Conservation (phyloP, 64 coral and sea anemone species). For the Actinia tenebrosa region DNA sequence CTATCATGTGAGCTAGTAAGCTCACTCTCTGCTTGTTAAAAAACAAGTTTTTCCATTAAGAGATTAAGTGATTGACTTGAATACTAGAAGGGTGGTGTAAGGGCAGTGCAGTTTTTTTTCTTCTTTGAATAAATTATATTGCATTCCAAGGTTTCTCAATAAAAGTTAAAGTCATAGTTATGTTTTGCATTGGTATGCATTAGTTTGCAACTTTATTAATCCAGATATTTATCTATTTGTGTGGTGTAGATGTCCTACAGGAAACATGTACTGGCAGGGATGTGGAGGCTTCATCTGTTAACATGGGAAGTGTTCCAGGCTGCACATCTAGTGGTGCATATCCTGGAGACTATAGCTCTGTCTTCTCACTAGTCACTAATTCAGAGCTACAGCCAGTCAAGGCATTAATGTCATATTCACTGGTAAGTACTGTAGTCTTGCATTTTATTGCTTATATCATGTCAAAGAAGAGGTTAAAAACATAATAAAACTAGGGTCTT, state of each 20-base stretch:
- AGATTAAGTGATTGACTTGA: too few relatives aligned
- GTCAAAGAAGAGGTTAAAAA: not conserved
- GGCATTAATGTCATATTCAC: conserved; percentile 72
- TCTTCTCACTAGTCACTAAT: conserved; percentile 80
- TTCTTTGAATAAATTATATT: too few relatives aligned
- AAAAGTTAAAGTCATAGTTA: not conserved
- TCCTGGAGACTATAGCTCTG: conserved; percentile 79
- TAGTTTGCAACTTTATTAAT: not conserved
- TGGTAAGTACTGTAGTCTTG: conserved; percentile 59
- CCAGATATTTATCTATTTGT: not conserved
- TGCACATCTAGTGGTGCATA: conserved; percentile 32
- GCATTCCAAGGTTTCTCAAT: too few relatives aligned
- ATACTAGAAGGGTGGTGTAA: too few relatives aligned
- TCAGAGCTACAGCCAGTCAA: conserved; percentile 80
- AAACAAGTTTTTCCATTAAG: too few relatives aligned
- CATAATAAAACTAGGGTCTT: not conserved
- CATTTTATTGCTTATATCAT: not conserved
- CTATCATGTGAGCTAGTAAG: too few relatives aligned
- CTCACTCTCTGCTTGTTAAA: too few relatives aligned
- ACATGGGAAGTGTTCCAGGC: conserved; percentile 8
- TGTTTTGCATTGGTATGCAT: not conserved
- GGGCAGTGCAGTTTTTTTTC: too few relatives aligned
- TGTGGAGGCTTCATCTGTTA: not conserved
- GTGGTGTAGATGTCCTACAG: not conserved
- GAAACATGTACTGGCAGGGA: not conserved